Evolutionary conservation across 1,140 invertebrate genomes (phyloP).

Genomic region (Psix sp.): DNA sequence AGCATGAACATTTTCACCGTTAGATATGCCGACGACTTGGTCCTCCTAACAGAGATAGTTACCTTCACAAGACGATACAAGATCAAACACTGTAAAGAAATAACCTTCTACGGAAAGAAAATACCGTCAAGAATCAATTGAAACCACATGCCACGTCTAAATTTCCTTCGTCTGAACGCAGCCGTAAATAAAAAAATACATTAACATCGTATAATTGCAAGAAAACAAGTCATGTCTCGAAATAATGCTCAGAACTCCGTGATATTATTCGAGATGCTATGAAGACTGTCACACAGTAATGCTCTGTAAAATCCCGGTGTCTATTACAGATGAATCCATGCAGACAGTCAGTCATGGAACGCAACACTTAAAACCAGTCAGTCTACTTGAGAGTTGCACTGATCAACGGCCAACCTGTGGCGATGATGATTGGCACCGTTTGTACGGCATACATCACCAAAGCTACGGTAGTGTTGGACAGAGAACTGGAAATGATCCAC

Average conservation of each 20-base stretch:
- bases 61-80: too few species aligned
- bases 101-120: too few species aligned
- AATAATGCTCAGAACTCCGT: background rate
- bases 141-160: too few species aligned
- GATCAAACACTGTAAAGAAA: too few species aligned
- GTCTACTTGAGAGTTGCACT: background rate
- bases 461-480: conserved; percentile 1
- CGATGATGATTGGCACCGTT: conserved; percentile 5
- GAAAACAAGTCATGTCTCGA: background rate
- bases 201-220: conserved; percentile 16
- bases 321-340: background rate
- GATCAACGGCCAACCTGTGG: background rate
- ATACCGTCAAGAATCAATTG: too few species aligned
- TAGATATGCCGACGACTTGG: too few species aligned
- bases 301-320: background rate
- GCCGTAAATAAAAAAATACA: too few species aligned
- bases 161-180: too few species aligned
- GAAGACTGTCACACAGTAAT: background rate
- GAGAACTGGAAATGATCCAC: background rate
- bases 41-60: too few species aligned
- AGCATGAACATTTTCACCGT: too few species aligned
- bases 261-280: conserved; percentile 5
- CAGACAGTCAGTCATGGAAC: too few species aligned
- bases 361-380: too few species aligned
- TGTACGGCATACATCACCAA: conserved; percentile 1